These are phyloP conservation scores for Andrena cerasifolii DNA, from an alignment of 1,140 invertebrate species.

Conservation along the genomic window DNA sequence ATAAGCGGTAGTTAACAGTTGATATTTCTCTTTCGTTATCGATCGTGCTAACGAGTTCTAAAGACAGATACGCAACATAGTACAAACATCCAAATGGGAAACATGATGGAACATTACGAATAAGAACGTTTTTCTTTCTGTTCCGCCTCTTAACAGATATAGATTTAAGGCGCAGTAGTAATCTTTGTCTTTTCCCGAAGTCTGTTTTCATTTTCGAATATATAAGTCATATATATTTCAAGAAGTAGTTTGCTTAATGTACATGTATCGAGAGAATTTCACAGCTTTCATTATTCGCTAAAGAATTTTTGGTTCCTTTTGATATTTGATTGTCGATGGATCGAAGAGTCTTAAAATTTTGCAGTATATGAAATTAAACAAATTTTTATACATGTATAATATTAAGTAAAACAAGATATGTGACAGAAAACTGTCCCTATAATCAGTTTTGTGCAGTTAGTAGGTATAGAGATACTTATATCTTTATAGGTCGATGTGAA, in stretches of 20 bases:
- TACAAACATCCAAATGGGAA: slow-evolving; percentile 1
- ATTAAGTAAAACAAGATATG: slow-evolving; percentile 2
- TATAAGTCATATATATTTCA: neutral
- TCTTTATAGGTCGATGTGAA: slow-evolving; percentile 9
- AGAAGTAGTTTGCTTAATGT: no score
- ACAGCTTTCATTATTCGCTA: no score
- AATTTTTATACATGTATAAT: neutral
- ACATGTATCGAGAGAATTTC: no score
- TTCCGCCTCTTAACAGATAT: neutral
- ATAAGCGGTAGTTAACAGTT: slow-evolving; percentile 4
- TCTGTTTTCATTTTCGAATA: neutral
- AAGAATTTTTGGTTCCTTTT: no score
- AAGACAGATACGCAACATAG: neutral
- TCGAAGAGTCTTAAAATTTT: neutral
- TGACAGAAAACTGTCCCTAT: neutral
- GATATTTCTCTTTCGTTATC: neutral
- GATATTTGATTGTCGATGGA: neutral
- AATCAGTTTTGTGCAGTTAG: neutral
- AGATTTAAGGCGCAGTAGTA: neutral
- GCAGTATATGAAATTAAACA: neutral
- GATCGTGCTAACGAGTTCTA: neutral
- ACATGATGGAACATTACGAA: neutral
- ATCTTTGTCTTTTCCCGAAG: neutral
- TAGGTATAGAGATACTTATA: neutral
- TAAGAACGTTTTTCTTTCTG: neutral